Percentiles rank a stretch among this genome's conserved stretches.
Evolutionary conservation across 2,888 invertebrate genomes (phyloP).

Genomic region (Patella pellucida): DNA sequence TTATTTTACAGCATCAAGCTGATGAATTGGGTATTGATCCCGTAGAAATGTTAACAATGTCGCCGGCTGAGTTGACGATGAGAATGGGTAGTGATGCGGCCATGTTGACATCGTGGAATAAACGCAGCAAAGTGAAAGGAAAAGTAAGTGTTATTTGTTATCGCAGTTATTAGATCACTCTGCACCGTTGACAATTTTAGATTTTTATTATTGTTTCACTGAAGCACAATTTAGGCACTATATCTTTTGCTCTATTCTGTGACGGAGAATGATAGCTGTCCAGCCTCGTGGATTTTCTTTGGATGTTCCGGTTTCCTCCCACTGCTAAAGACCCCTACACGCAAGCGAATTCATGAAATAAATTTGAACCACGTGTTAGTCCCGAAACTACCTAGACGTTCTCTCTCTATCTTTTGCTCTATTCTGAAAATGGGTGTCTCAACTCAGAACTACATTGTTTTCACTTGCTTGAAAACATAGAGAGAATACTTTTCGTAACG

Average conservation of each 20-base stretch:
- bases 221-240: background rate
- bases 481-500: too few relatives aligned
- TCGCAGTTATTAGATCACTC: conserved; percentile 9
- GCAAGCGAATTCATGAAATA: too few relatives aligned
- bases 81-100: conserved; percentile 57
- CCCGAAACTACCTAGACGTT: too few relatives aligned
- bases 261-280: background rate
- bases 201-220: too few relatives aligned
- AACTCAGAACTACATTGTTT: too few relatives aligned
- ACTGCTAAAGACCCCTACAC: too few relatives aligned
- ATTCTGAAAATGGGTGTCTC: too few relatives aligned
- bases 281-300: background rate
- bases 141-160: conserved; percentile 31
- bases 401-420: background rate
- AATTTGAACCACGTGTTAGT: too few relatives aligned
- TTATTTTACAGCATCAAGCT: conserved; percentile 50
- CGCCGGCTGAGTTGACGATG: conserved; percentile 65
- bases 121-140: conserved; percentile 48
- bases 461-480: too few relatives aligned
- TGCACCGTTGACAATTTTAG: conserved; percentile 18
- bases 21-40: conserved; percentile 57
- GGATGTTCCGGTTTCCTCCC: too few relatives aligned
- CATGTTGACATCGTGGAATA: conserved; percentile 34
- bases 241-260: background rate
- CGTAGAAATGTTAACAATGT: conserved; percentile 56